Percentiles rank a stretch among this genome's conserved stretches.
These are phyloP conservation scores for Muscicapa striata DNA, from an alignment of 2,797 vertebrate species.

Conservation along the genomic window DNA sequence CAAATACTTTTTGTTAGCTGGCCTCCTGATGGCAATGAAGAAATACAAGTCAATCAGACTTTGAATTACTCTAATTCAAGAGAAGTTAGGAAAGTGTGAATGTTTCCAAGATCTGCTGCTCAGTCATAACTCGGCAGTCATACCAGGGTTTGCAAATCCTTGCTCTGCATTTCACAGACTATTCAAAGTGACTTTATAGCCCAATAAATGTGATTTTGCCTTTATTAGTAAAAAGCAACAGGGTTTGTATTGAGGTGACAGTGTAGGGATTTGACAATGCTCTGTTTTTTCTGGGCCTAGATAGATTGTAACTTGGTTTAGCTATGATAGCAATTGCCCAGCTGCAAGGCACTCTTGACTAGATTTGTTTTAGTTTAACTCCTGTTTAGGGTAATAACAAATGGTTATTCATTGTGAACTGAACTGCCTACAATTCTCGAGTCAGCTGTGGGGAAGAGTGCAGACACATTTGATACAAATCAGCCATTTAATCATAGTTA, in stretches of 20 bases:
- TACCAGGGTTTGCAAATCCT: neutral
- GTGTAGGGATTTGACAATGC: neutral
- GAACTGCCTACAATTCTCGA: neutral
- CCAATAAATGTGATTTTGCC: neutral
- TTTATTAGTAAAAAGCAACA: neutral
- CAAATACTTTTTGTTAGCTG: conserved; percentile 7
- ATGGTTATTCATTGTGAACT: neutral
- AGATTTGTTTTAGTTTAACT: neutral
- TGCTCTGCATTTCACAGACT: neutral
- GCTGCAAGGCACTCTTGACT: neutral
- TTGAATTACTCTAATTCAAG: neutral
- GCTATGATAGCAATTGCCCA: neutral
- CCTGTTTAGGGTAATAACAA: neutral
- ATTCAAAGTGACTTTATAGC: neutral
- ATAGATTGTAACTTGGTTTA: neutral
- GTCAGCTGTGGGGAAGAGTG: neutral
- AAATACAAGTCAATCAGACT: neutral
- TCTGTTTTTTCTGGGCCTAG: neutral
- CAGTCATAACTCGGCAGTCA: neutral
- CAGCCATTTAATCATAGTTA: neutral
- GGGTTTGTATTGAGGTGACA: neutral
- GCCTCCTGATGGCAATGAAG: neutral
- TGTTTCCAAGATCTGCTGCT: neutral
- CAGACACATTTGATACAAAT: neutral
- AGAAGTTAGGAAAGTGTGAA: neutral